phyloP scores from a whole-genome alignment of 2,797 vertebrate genomes.

The Labeo calbasu region DNA sequence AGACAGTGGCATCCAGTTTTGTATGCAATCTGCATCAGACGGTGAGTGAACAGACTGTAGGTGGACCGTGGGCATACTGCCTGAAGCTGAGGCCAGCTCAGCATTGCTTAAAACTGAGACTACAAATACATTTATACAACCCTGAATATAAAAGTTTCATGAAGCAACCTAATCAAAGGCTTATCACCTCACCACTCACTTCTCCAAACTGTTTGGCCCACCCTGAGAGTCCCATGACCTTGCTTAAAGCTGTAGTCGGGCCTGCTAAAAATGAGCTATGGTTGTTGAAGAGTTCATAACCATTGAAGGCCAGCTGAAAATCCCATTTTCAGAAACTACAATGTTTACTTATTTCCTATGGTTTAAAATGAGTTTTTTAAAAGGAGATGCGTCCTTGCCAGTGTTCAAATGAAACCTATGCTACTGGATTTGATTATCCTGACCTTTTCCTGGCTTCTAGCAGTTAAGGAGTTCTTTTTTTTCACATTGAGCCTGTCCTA shows the following conservation, averaged over 20 bases:
- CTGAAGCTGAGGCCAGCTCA: neutral
- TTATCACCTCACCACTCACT: neutral
- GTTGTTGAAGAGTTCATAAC: neutral
- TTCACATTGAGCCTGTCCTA: neutral
- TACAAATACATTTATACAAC: neutral
- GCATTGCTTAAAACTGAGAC: neutral
- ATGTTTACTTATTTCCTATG: neutral
- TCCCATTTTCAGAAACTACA: neutral
- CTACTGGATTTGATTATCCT: neutral
- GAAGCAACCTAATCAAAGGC: neutral
- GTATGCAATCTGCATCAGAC: neutral
- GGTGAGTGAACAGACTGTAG: neutral
- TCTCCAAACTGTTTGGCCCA: neutral
- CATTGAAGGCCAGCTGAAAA: neutral
- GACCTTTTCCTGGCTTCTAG: neutral
- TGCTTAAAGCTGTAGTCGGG: neutral
- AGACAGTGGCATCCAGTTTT: neutral
- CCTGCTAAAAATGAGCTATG: neutral
- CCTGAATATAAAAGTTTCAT: neutral
- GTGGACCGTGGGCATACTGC: neutral
- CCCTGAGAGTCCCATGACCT: neutral
- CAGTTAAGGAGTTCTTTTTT: slow-evolving; percentile 2
- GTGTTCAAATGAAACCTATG: neutral
- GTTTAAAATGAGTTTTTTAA: neutral
- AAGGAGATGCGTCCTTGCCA: neutral